phyloP scores from a whole-genome alignment of 2,113 vertebrate genomes.

The Sceloporus tristichus region DNA sequence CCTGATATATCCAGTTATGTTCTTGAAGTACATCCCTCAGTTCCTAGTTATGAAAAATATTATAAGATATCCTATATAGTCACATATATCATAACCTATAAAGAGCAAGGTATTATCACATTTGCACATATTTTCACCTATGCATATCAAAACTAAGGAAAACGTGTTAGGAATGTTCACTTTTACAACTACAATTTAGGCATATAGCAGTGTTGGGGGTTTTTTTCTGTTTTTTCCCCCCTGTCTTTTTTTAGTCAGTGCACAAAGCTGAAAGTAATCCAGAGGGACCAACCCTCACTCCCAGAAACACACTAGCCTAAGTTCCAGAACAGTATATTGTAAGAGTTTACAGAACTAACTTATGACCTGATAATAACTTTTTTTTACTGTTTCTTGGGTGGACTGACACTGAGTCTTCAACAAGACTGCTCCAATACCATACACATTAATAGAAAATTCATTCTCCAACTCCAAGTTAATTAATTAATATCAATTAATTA shows the following conservation, averaged over 20 bases:
- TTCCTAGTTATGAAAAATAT: slow-evolving; percentile 79
- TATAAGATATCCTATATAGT: slow-evolving; percentile 36
- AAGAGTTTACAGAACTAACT: neutral
- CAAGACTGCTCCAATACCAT: neutral
- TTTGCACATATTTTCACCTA: neutral
- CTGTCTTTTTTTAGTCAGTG: neutral
- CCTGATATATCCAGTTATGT: slow-evolving; percentile 90
- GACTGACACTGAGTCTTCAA: neutral
- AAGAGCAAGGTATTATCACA: slow-evolving; percentile 3
- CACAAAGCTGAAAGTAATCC: neutral
- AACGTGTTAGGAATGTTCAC: neutral
- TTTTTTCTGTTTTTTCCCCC: too few species aligned
- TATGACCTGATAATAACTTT: neutral
- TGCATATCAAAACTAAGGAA: neutral
- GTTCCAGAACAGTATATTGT: neutral
- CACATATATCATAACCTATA: neutral
- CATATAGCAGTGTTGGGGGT: neutral
- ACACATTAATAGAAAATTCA: neutral
- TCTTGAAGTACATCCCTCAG: slow-evolving; percentile 90
- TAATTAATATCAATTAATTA: too few species aligned
- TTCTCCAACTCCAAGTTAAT: neutral
- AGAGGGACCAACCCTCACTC: neutral
- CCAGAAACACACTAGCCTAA: neutral
- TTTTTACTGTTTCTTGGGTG: neutral
- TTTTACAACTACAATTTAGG: neutral